Evolutionary conservation across 2,113 vertebrate genomes (phyloP).

Genomic region (Shinisaurus crocodilurus): DNA sequence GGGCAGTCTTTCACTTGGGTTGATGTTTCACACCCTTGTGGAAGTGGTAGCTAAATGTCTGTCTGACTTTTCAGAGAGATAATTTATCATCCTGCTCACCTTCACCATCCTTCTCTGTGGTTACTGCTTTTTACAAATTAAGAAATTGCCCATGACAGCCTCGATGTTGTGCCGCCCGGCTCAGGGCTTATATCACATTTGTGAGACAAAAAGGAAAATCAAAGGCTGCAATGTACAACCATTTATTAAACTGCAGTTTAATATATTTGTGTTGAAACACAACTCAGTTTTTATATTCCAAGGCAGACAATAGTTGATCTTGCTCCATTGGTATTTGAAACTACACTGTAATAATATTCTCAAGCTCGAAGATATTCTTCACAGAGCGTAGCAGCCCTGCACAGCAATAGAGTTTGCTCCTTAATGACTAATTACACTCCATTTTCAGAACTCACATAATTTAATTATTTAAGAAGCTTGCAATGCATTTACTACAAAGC

Average conservation of each 20-base stretch:
- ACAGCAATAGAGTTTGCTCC: constrained; percentile 69
- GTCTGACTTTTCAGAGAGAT: background rate
- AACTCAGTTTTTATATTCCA: constrained; percentile 49
- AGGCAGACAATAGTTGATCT: constrained; percentile 58
- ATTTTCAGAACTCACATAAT: constrained; percentile 74
- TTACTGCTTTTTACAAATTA: background rate
- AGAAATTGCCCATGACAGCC: background rate
- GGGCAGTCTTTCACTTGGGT: background rate
- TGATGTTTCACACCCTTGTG: background rate
- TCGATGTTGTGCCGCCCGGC: background rate
- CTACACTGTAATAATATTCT: constrained; percentile 41
- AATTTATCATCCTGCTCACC: background rate
- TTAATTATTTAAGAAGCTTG: constrained; percentile 78
- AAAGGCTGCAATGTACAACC: constrained; percentile 36
- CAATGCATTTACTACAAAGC: constrained; percentile 73
- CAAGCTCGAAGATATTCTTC: constrained; percentile 54
- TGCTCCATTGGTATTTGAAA: constrained; percentile 44
- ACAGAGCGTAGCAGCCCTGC: constrained; percentile 45
- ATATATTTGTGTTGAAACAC: constrained; percentile 39
- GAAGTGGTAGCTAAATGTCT: background rate
- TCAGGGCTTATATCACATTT: background rate
- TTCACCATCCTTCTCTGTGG: background rate
- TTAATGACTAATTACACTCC: constrained; percentile 78
- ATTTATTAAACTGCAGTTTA: constrained; percentile 54
- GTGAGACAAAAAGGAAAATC: constrained; percentile 39